Percentiles rank a stretch among this genome's conserved stretches.
Evolutionary conservation across 2,888 invertebrate genomes (phyloP).

Genomic region (Polydrusus tereticollis): DNA sequence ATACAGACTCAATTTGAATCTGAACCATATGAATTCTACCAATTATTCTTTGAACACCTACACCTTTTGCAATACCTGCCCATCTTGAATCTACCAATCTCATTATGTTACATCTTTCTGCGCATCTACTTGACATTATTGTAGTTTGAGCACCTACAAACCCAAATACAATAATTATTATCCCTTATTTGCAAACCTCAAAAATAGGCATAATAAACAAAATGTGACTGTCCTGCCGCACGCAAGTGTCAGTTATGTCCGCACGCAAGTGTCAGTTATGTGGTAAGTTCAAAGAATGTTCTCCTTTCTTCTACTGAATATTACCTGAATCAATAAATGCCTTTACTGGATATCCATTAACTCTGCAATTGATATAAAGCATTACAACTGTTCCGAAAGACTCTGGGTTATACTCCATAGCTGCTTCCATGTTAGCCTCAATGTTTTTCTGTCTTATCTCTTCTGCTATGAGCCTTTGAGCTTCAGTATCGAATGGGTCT

Average conservation of each 20-base stretch:
- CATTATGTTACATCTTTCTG: slow-evolving; percentile 94
- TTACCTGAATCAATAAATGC: slow-evolving; percentile 96
- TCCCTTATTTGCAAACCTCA: too few relatives aligned
- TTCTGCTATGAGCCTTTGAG: slow-evolving; percentile 94
- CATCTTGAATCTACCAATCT: slow-evolving; percentile 91
- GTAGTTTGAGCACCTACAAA: slow-evolving; percentile 88
- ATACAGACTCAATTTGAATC: slow-evolving; percentile 94
- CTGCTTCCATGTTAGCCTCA: slow-evolving; percentile 98
- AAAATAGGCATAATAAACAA: too few relatives aligned
- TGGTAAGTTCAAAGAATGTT: too few relatives aligned
- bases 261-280: too few relatives aligned
- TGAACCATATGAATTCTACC: slow-evolving; percentile 98
- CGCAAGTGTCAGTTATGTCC: too few relatives aligned
- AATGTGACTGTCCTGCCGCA: too few relatives aligned
- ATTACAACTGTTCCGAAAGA: slow-evolving; percentile 98
- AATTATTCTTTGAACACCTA: slow-evolving; percentile 95
- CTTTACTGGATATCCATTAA: slow-evolving; percentile 96
- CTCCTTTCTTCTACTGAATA: not conserved
- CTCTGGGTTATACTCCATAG: slow-evolving; percentile 98
- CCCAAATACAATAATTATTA: too few relatives aligned
- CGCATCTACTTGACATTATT: slow-evolving; percentile 97
- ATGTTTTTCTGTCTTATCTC: slow-evolving; percentile 97
- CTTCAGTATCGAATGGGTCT: slow-evolving; percentile 96
- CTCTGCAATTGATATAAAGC: slow-evolving; percentile 97
- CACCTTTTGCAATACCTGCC: slow-evolving; percentile 97